Evolutionary conservation across 2,888 invertebrate species (phyloP).

Genomic region (Acanthosepion esculentum): DNA sequence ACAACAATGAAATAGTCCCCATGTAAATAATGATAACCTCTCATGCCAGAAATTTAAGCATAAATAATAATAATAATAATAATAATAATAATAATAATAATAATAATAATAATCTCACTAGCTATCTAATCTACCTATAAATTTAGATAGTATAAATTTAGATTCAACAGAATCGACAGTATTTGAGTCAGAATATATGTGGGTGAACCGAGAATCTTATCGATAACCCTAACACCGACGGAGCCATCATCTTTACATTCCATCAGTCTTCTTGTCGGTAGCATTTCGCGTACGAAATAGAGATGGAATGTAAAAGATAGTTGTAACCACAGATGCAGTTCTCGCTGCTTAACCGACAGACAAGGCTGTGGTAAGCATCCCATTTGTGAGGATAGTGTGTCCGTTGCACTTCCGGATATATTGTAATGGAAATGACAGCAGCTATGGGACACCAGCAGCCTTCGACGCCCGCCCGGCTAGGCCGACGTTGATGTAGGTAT

Average conservation of each 20-base stretch:
- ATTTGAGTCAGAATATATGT: background rate
- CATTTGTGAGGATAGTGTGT: constrained; percentile 15
- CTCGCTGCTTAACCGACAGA: background rate
- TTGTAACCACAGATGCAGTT: background rate
- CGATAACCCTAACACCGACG: background rate
- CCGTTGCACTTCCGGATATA: constrained; percentile 1
- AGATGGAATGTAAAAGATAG: background rate
- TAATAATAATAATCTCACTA: too few relatives aligned
- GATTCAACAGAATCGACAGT: background rate
- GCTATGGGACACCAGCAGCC: constrained; percentile 12
- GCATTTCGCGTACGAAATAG: background rate
- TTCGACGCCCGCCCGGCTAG: background rate
- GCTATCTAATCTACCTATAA: too few relatives aligned
- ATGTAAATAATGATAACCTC: too few relatives aligned
- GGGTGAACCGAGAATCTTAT: background rate
- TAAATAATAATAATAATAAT: too few relatives aligned
- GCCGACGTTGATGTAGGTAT: background rate
- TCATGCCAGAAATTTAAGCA: too few relatives aligned
- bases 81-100: too few relatives aligned
- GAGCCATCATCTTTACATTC: background rate
- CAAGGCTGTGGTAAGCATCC: constrained; percentile 22
- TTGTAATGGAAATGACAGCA: background rate
- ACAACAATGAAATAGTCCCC: too few relatives aligned
- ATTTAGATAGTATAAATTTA: too few relatives aligned
- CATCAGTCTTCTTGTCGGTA: background rate